Percentiles rank a stretch among this genome's conserved stretches.
Evolutionary conservation across 1,140 invertebrate species (phyloP).

Genomic region (Coboldia fuscipes): DNA sequence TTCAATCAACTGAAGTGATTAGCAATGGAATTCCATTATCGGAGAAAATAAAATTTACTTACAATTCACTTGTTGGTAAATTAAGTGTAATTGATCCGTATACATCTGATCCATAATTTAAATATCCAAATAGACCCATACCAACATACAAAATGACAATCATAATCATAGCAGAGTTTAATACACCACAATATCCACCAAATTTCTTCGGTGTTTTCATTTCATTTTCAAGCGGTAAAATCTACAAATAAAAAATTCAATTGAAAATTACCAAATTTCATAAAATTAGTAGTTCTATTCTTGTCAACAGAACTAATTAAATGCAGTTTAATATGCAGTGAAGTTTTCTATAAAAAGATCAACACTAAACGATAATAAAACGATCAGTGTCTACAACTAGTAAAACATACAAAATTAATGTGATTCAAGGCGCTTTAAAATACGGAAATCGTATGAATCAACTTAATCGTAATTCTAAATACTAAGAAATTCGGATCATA

Average conservation of each 20-base stretch:
- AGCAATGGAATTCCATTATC: neutral
- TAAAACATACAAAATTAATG: no score
- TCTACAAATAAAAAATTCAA: conserved; percentile 23
- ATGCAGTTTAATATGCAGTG: no score
- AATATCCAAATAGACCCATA: conserved; percentile 56
- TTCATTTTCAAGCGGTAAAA: conserved; percentile 61
- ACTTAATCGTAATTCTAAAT: no score
- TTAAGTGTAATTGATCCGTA: conserved; percentile 43
- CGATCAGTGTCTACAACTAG: no score
- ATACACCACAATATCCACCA: conserved; percentile 38
- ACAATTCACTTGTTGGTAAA: conserved; percentile 29
- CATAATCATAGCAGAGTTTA: conserved; percentile 48
- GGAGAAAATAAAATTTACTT: conserved; percentile 11
- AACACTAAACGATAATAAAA: no score
- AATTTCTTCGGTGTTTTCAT: conserved; percentile 55
- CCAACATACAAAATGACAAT: conserved; percentile 43
- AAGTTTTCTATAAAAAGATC: no score
- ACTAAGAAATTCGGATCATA: neutral
- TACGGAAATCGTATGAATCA: no score
- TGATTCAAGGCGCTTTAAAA: no score
- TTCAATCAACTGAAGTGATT: neutral
- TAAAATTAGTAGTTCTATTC: neutral
- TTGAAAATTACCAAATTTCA: conserved; percentile 2
- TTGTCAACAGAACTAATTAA: no score
- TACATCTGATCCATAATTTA: conserved; percentile 37